Evolutionary conservation across 2,888 invertebrate genomes (phyloP).

Genomic region (Drosophila eohydei): DNA sequence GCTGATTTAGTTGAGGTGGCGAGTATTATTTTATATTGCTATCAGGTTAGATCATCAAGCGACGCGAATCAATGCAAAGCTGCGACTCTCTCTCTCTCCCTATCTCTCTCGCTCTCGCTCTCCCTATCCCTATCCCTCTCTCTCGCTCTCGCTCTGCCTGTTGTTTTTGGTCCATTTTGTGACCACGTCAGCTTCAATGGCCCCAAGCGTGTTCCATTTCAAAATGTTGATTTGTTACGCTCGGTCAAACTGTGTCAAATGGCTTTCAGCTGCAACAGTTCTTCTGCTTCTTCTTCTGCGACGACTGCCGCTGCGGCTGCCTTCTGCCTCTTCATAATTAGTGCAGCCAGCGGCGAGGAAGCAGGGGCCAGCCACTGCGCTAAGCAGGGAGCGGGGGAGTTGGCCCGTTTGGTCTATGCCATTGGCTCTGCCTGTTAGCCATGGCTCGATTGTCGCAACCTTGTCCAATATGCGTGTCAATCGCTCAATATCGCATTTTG

Average conservation of each 20-base stretch:
- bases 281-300: constrained; percentile 19
- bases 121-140: background rate
- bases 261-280: constrained; percentile 68
- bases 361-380: background rate
- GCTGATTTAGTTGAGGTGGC: background rate
- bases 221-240: constrained; percentile 70
- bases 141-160: background rate
- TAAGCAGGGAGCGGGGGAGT: background rate
- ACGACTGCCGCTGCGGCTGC: background rate
- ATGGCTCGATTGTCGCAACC: constrained; percentile 48
- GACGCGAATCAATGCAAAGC: constrained; percentile 33
- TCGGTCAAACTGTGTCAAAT: constrained; percentile 80
- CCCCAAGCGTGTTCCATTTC: constrained; percentile 59
- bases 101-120: background rate
- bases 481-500: constrained; percentile 28
- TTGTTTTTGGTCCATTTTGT: constrained; percentile 9
- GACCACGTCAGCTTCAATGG: constrained; percentile 51
- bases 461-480: constrained; percentile 59
- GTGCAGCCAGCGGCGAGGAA: constrained; percentile 24
- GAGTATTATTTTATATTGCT: constrained; percentile 7
- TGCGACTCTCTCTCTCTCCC: background rate
- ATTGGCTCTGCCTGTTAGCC: constrained; percentile 63
- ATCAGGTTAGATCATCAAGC: constrained; percentile 49
- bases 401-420: constrained; percentile 7
- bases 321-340: constrained; percentile 29